Percentiles rank a stretch among this genome's conserved stretches.
phyloP scores from a whole-genome alignment of 2,888 invertebrate species.

The Axea sp. region DNA sequence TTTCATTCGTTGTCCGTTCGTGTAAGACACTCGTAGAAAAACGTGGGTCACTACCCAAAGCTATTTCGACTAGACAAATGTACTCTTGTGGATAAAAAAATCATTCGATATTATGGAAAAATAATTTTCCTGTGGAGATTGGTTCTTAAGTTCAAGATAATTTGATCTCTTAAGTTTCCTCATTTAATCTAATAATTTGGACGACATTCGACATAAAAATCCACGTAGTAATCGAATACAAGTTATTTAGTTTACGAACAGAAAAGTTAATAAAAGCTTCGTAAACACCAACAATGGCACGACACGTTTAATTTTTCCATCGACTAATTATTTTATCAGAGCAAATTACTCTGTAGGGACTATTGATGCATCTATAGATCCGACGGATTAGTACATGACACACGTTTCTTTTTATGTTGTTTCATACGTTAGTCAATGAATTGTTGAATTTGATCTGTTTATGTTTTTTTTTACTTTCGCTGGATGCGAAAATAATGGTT shows the following conservation, averaged over 20 bases:
- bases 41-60: constrained; percentile 43
- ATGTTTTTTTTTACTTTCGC: background rate
- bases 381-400: constrained; percentile 9
- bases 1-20: constrained; percentile 65
- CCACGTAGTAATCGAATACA: constrained; percentile 30
- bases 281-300: constrained; percentile 35
- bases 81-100: constrained; percentile 25
- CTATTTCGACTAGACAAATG: constrained; percentile 59
- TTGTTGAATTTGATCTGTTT: constrained; percentile 3
- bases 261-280: constrained; percentile 25
- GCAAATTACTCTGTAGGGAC: background rate
- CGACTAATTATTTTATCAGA: constrained; percentile 13
- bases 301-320: constrained; percentile 22
- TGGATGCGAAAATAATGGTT: constrained; percentile 70
- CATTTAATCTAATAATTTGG: constrained; percentile 6
- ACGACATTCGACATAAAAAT: constrained; percentile 8
- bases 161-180: too few species aligned
- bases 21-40: constrained; percentile 65
- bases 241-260: constrained; percentile 32
- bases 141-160: background rate
- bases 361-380: background rate
- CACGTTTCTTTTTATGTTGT: constrained; percentile 8
- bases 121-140: background rate
- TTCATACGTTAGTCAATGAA: constrained; percentile 3
- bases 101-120: constrained; percentile 10